Base-by-base conservation (phyloP, 2,113 vertebrate species). In the Myiagra hebetior region DNA sequence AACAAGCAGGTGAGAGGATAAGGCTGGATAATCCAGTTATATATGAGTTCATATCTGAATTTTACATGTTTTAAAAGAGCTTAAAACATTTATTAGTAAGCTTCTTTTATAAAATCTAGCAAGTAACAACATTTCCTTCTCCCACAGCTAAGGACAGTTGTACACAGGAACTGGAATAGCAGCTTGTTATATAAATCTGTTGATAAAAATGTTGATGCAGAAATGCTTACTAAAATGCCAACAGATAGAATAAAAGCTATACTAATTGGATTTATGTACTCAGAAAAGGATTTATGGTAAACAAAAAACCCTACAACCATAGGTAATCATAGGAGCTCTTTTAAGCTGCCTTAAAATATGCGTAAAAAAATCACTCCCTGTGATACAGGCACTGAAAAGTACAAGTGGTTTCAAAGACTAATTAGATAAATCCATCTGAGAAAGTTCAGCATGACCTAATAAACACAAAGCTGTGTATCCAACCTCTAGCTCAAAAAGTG, bases 211-310 rank as follows among this genome's bases (percentile, higher is more conserved):
- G 50, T 50, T 67, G 78, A 86, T 70, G 79, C 47, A 74, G 50
- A 83, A 68, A 88, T 59, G 42, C 91, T 95, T 89, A 59, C 83
- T 64, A 77, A 80, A 91, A 76, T 59, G 35, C 33, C 72, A 77
- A 67, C 46, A 94, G 74, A 83, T 19, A 91, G 22, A 82, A 59
- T 47, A 87, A 85, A 86, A 93, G 39, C 72, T 31, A 21, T 65
- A n/a, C 76, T 95, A 93, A 93, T 74, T 86, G 83, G 76, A 95
- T 89, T 95, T 77, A 92, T 67, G 47, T 55, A 74, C 50, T 53
- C 65, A 70, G 50, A 62, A 83, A 91, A 81, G 42, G 68, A 95
- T 93, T 93, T 89, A 55, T 26, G 35, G 37, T 13, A 68, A 85
- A 82, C 37, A 90, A 63, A 85, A 73, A 77, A 20, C 0, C 3